Conservation (phyloP, 2,888 invertebrate species). For the Vandiemenella viatica region DNA sequence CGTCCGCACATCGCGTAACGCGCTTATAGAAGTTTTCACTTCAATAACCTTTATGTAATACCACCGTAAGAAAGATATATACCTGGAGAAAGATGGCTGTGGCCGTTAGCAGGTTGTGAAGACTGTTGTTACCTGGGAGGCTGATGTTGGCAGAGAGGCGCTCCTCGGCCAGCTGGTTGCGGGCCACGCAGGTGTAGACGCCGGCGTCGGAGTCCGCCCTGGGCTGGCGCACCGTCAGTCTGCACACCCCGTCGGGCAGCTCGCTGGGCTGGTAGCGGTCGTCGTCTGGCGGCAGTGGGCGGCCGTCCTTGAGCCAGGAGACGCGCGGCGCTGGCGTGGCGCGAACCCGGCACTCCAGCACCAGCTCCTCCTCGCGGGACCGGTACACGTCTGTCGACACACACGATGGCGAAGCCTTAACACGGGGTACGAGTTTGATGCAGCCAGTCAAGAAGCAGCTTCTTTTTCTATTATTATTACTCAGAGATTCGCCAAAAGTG, state of each 20-base stretch:
- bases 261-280: slow-evolving; percentile 49
- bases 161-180: slow-evolving; percentile 54
- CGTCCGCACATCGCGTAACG: no score
- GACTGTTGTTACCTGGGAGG: no score
- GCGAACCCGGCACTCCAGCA: slow-evolving; percentile 62
- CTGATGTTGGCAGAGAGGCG: slow-evolving; percentile 58
- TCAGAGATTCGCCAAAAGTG: no score
- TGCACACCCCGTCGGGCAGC: slow-evolving; percentile 57
- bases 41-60: no score
- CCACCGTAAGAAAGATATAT: no score
- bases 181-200: slow-evolving; percentile 58
- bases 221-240: slow-evolving; percentile 49
- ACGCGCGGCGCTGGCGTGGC: slow-evolving; percentile 58
- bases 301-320: slow-evolving; percentile 61
- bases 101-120: no score
- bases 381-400: slow-evolving; percentile 54
- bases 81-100: no score
- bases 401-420: not conserved
- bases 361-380: slow-evolving; percentile 53
- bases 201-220: slow-evolving; percentile 49
- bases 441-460: no score
- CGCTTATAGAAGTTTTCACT: no score
- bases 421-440: no score
- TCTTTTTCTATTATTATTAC: no score
- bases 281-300: slow-evolving; percentile 35